Evolutionary conservation across 2,888 invertebrate species (phyloP), one percentile per base, ranked within the genome.

Genomic region (Drosophila testacea): DNA sequence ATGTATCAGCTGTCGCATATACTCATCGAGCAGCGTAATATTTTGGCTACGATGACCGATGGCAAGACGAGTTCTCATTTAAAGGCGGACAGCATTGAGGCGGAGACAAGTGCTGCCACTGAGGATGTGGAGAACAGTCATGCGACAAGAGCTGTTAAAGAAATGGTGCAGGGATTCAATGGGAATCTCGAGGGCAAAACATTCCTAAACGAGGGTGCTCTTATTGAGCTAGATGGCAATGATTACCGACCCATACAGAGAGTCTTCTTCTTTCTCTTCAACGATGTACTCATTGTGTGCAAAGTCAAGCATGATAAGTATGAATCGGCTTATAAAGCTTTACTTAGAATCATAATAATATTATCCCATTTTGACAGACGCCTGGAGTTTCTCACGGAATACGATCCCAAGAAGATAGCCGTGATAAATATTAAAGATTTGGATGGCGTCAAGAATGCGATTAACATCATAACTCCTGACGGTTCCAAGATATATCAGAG

Each of bases 1-100:
- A 99, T 99, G 98, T 98, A 98, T 93, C 98, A 99, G 91, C 93
- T 99, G 62, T 98, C 98, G 36, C 98, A 98, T 92, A 94, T 98
- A 90, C 93, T 99, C 32, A 97, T 97, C 57, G 98, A 99, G 90
- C 98, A 99, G 93, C 95, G 98, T 81, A 95, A 96, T 52, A 94
- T 98, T 63, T 94, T 99, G 69, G 95, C 94, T 51, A 95, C 95
- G 16, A 93, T 98, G 81, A 95, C 96, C 50, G 95, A 96, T 76
- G 95, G 95, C 54, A 95, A 96, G 50, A 93, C 95, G 81, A 94
- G 90, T 82, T 69, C 83, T 85, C 71, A 89, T 10, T 39, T 85
- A 0, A 89, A 85, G 5, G 81, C 81, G 0, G 85, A 88, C 11
- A 88, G 88, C 46, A 36, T 83, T 3, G 85, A 88, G 52, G 54